Conservation (phyloP, 2,888 invertebrate species). For the Nymphalis polychloros region DNA sequence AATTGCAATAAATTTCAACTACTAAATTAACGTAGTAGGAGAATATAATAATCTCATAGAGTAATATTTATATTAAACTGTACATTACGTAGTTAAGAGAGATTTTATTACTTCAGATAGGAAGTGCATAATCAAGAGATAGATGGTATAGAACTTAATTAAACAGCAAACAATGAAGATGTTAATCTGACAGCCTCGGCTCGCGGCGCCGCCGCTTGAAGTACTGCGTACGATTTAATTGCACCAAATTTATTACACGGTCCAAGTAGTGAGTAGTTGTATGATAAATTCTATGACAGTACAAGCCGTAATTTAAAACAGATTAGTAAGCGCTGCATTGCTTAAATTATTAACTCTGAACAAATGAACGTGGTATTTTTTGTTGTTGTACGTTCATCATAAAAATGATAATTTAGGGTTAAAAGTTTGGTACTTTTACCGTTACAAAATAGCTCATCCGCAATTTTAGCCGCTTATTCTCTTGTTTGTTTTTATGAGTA, state of each 20-base stretch:
- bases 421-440: not conserved
- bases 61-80: conserved; percentile 16
- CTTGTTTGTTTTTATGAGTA: not conserved
- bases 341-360: conserved; percentile 16
- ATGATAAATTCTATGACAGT: conserved; percentile 27
- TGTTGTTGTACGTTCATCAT: not conserved
- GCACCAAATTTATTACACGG: conserved; percentile 69
- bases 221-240: conserved; percentile 75
- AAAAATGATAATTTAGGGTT: not conserved
- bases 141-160: conserved; percentile 65
- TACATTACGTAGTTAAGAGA: conserved; percentile 34
- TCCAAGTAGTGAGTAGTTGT: conserved; percentile 60
- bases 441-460: no score
- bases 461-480: not conserved
- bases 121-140: conserved; percentile 61
- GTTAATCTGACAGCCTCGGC: conserved; percentile 60
- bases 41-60: conserved; percentile 4
- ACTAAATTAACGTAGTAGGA: not conserved
- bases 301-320: conserved; percentile 26
- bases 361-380: not conserved
- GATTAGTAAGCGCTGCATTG: conserved; percentile 32
- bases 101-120: conserved; percentile 40
- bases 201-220: conserved; percentile 60
- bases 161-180: conserved; percentile 77
- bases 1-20: no score